These are phyloP conservation scores for Drosophila tropicalis DNA, from an alignment of 1,140 invertebrate genomes.

Conservation along the genomic window DNA sequence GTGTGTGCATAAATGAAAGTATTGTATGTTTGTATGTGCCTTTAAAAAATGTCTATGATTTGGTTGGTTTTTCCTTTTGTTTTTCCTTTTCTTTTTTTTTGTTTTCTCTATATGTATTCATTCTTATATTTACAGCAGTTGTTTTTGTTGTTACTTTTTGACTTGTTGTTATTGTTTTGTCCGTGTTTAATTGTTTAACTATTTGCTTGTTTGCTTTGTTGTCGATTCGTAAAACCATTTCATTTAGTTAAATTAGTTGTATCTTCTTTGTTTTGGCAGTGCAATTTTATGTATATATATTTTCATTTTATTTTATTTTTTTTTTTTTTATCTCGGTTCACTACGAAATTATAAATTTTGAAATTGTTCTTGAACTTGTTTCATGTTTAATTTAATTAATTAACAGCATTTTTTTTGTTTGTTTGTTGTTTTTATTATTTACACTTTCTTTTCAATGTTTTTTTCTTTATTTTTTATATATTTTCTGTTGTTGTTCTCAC, in stretches of 20 bases:
- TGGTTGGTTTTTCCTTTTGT: conserved; percentile 34
- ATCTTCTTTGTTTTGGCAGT: conserved; percentile 83
- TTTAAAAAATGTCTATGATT: conserved; percentile 80
- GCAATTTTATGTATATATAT: conserved; percentile 64
- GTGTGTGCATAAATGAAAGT: not conserved
- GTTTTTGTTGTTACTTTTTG: conserved; percentile 36
- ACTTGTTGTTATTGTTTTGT: conserved; percentile 7
- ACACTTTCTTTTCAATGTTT: conserved; percentile 47
- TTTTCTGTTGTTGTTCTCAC: conserved; percentile 52
- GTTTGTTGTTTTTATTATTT: conserved; percentile 43
- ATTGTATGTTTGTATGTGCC: conserved; percentile 49
- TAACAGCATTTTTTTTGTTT: conserved; percentile 58
- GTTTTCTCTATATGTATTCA: conserved; percentile 75
- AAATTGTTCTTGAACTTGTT: conserved; percentile 40
- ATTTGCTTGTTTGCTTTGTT: conserved; percentile 26
- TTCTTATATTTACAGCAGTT: conserved; percentile 82
- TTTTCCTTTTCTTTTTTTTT: conserved; percentile 37
- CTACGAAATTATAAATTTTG: conserved; percentile 65
- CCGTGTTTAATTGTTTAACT: conserved; percentile 30
- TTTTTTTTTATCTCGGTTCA: conserved; percentile 39
- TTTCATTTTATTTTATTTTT: conserved; percentile 57
- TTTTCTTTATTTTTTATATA: conserved; percentile 27
- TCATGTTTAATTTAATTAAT: conserved; percentile 73
- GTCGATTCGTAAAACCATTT: conserved; percentile 47
- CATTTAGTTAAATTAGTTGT: conserved; percentile 69